Conservation (phyloP, 1,140 invertebrate genomes). For the Meloidogyne chitwoodi region DNA sequence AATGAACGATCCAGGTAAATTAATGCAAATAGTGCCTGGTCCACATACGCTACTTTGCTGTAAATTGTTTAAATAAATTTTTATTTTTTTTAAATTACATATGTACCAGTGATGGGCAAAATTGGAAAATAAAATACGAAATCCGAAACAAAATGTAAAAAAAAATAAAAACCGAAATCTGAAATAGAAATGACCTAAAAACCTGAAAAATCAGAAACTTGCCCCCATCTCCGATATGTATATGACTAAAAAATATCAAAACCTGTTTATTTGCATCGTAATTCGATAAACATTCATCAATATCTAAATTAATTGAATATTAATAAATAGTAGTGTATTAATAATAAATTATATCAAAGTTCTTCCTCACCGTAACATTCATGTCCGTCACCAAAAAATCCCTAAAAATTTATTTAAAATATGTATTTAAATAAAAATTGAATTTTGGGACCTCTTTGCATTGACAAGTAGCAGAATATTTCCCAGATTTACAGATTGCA, state of each 20-base stretch:
- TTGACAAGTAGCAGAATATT: conserved; percentile 37
- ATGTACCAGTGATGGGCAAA: too few relatives aligned
- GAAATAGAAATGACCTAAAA: too few relatives aligned
- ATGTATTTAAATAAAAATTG: not conserved
- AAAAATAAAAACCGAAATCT: too few relatives aligned
- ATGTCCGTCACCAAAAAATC: conserved; percentile 51
- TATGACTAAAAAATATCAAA: too few relatives aligned
- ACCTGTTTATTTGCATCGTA: conserved; percentile 43
- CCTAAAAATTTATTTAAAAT: conserved; percentile 21
- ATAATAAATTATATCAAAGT: not conserved
- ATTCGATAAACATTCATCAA: conserved; percentile 52
- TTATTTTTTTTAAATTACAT: not conserved
- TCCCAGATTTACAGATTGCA: conserved; percentile 42
- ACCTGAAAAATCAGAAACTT: not conserved
- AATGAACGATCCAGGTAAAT: conserved; percentile 51
- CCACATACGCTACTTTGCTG: conserved; percentile 44
- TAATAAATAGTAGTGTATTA: not conserved
- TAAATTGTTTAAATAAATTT: not conserved
- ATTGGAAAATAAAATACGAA: too few relatives aligned
- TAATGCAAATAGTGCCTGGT: conserved; percentile 47
- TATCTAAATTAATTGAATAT: conserved; percentile 16
- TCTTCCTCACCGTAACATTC: conserved; percentile 30
- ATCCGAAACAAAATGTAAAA: too few relatives aligned
- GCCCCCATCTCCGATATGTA: not conserved
- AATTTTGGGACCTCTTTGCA: conserved; percentile 39